Base-by-base conservation (phyloP, 2,113 vertebrate species). In the Chlorocebus sabaeus region DNA sequence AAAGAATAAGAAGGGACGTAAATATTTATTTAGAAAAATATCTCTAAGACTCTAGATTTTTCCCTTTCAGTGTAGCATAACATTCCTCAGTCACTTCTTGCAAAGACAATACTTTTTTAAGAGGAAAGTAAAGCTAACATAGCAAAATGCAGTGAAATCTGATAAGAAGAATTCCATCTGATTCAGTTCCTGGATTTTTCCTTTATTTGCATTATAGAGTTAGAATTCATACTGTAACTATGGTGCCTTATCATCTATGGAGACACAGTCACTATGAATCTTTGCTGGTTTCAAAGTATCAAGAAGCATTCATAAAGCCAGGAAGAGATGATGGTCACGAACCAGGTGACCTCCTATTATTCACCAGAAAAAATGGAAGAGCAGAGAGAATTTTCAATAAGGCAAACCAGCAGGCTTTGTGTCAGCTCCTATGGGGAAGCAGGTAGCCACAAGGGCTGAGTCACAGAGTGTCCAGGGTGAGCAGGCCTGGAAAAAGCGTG, bases 21-120 rank as follows among this genome's bases (percentile, higher is more conserved):
- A 92, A 82, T 78, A 95, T 76, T 75, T 73, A 59, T 50, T 92
- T 61, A 85, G 72, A 95, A 70, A 93, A 85, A 52, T 64, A 93
- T 4, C 5, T 52, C 5, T 48, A 38, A 27, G n/a, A 64, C 3
- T 7, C 17, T 55, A 68, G 40, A 88, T 80, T 64, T 75, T 27
- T 5, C 40, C 45, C 13, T 20, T 23, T 90, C 27, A 25, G 7
- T n/a, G 43, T 48, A 88, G 17, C 35, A 22, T 9, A 93, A 22
- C 27, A n/a, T 79, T 92, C 92, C 57, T 94, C 45, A 35, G 23
- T 8, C 16, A 75, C 23, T 81, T 85, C 18, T 87, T 78, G 8
- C 35, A 89, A 90, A 96, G 73, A 35, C 35, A 61, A 35, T 67
- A 32, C 18, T 20, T 78, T 50, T 43, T 91, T 92, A 59, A 43